Evolutionary conservation across 2,113 vertebrate species (phyloP), one percentile per base, ranked within the genome.

Genomic region (Myrmecophaga tridactyla): DNA sequence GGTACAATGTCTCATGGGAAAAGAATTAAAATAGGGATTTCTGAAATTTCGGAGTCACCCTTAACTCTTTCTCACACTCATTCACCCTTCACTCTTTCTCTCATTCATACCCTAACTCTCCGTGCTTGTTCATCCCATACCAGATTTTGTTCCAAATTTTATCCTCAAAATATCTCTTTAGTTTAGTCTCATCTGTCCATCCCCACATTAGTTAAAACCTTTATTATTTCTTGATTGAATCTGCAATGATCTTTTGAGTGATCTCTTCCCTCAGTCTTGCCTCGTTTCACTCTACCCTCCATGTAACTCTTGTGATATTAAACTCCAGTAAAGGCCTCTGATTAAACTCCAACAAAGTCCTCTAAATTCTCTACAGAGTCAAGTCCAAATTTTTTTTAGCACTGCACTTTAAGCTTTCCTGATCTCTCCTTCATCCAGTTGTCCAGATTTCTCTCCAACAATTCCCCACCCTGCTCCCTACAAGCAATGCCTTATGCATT

Each of bases 341-440:
- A 92, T 86, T 89, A 93, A 65, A 92, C 96, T 53, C 23, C 69
- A 73, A 41, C 14, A 58, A 95, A 85, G 39, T 0, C 56, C 48
- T 86, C 56, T 25, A 70, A 56, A 1, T 89, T 93, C 46, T 60
- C 27, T 21, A 13, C 12, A 39, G 8, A 53, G 27, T 58, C 27
- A 96, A 85, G 53, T 60, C 51, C 70, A 67, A 78, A 27, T 60
- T 80, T n/a, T n/a, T 95, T 67, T 88, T 94, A 96, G 12, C 7
- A 1, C 34, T 76, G 67, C 20, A 3, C 36, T 3, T 81, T 81
- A 46, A 48, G 21, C 14, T 39, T 85, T 67, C 36, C 31, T 90
- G 46, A 90, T 85, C 36, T 78, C 41, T 75, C 13, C 29, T 34
- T 65, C 88, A 34, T 51, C 62, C n/a, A 84, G 60, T 29, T 89